Conservation (phyloP, 1,140 invertebrate genomes). For the Cyclargus thomasi region DNA sequence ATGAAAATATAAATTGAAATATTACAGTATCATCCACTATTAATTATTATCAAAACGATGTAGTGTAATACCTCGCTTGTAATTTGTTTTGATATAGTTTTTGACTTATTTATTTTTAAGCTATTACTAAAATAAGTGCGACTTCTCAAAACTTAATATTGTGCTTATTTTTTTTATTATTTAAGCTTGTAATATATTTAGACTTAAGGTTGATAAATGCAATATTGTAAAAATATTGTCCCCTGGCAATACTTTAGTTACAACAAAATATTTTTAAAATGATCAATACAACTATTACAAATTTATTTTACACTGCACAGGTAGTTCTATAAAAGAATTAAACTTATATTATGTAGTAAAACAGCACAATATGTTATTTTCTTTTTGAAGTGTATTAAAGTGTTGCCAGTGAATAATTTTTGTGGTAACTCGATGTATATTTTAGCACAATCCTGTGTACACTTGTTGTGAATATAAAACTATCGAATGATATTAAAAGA, state of each 20-base stretch:
- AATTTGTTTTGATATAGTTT: not conserved
- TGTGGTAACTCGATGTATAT: conserved; percentile 2
- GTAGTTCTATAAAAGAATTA: too few relatives aligned
- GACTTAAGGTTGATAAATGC: not conserved
- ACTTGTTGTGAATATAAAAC: conserved; percentile 6
- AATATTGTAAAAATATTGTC: not conserved
- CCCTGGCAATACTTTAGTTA: not conserved
- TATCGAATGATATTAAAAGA: not conserved
- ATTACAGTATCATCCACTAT: conserved; percentile 4
- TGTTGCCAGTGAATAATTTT: not conserved
- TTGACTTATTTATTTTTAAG: conserved; percentile 8
- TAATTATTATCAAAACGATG: not conserved
- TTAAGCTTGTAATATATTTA: conserved; percentile 7
- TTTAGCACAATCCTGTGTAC: conserved; percentile 1
- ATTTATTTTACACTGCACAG: too few relatives aligned
- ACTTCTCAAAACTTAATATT: conserved; percentile 13
- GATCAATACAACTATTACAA: too few relatives aligned
- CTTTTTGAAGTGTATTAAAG: not conserved
- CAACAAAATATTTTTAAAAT: not conserved
- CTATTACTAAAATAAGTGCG: conserved; percentile 8
- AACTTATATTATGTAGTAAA: too few relatives aligned
- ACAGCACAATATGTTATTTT: not conserved
- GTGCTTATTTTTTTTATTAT: conserved; percentile 12
- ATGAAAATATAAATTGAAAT: too few relatives aligned
- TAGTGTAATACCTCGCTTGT: not conserved